Conservation (phyloP, 1,140 invertebrate genomes). For the Pomacea maculata region DNA sequence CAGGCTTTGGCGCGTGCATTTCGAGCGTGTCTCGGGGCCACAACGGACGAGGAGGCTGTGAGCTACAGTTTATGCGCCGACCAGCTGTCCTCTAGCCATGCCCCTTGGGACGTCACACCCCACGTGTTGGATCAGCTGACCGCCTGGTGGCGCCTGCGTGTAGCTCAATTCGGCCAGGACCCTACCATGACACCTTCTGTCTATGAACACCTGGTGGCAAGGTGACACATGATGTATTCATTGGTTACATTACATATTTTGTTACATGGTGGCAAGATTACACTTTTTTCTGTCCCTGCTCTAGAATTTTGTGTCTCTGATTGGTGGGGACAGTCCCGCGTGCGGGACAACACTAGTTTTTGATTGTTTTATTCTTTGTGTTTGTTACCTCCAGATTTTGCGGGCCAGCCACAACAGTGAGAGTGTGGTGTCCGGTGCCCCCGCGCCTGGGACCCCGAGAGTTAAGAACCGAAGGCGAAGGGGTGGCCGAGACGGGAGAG, state of each 20-base stretch:
- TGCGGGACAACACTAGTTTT: too few relatives aligned
- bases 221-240: neutral
- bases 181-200: neutral
- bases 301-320: too few relatives aligned
- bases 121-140: neutral
- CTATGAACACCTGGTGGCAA: slow-evolving; percentile 7
- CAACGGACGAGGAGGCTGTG: too few relatives aligned
- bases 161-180: neutral
- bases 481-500: neutral
- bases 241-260: neutral
- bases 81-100: neutral
- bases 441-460: neutral
- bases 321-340: too few relatives aligned
- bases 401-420: slow-evolving; percentile 14
- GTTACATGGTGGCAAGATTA: too few relatives aligned
- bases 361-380: too few relatives aligned
- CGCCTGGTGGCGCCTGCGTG: slow-evolving; percentile 7
- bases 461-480: slow-evolving; percentile 7
- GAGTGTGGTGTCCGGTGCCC: neutral
- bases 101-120: slow-evolving; percentile 2
- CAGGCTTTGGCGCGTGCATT: too few relatives aligned
- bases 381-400: neutral
- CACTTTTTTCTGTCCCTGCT: too few relatives aligned
- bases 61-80: neutral
- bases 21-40: too few relatives aligned